Evolutionary conservation across 2,797 vertebrate species (phyloP).

Genomic region (Fratercula arctica): DNA sequence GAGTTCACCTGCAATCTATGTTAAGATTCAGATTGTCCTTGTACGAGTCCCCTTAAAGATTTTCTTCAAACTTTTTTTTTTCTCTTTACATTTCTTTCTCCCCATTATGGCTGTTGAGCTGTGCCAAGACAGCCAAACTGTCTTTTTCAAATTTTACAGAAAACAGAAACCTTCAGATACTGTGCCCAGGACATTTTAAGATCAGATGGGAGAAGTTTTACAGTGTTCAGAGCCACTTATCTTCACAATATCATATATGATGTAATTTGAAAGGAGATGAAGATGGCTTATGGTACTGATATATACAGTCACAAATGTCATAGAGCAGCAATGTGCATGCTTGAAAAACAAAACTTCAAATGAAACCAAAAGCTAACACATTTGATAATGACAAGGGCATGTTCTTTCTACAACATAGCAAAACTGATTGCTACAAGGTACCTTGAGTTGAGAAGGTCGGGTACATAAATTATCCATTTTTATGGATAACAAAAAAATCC

Average conservation of each 20-base stretch:
- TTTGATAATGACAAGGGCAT: background rate
- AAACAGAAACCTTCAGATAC: background rate
- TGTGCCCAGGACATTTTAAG: background rate
- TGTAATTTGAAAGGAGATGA: background rate
- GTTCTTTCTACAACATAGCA: background rate
- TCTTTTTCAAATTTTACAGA: background rate
- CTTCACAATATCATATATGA: background rate
- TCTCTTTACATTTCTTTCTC: background rate
- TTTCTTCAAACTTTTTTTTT: background rate
- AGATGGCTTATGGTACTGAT: background rate
- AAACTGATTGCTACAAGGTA: background rate
- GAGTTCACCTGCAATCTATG: conserved; percentile 8
- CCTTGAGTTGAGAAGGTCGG: background rate
- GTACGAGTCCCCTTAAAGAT: background rate
- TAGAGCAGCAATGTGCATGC: background rate
- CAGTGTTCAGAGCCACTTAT: background rate
- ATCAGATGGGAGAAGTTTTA: background rate
- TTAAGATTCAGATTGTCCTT: conserved; percentile 23
- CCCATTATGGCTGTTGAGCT: background rate
- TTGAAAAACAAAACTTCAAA: background rate
- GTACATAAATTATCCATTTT: background rate
- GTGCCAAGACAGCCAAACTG: background rate
- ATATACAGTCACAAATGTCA: background rate
- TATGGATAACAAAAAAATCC: background rate
- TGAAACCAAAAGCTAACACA: background rate